Evolutionary conservation across 53 echinoderm and acorn worm species (phyloP).

Genomic region (Holothuria leucospilota): DNA sequence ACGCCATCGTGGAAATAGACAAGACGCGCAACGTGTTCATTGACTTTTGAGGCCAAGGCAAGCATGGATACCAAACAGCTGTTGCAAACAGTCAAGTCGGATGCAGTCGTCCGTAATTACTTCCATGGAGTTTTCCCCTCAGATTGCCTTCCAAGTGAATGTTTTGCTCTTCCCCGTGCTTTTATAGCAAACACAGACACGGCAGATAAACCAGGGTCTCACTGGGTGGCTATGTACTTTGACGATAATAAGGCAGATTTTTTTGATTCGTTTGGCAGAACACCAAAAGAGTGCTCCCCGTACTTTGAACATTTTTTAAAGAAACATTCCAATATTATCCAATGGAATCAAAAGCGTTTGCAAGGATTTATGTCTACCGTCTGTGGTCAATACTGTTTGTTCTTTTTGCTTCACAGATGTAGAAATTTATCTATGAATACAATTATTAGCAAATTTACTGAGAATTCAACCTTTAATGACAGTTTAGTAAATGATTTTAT

Average conservation of each 20-base stretch:
- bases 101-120: constrained; percentile 52
- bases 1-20: too few species aligned
- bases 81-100: constrained; percentile 2
- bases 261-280: constrained; percentile 71
- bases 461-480: too few species aligned
- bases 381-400: constrained; percentile 68
- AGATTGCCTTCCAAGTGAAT: constrained; percentile 56
- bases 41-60: too few species aligned
- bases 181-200: constrained; percentile 31
- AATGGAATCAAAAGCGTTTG: constrained; percentile 30
- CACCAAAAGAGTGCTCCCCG: constrained; percentile 7
- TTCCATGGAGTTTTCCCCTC: constrained; percentile 71
- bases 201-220: constrained; percentile 57
- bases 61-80: not conserved
- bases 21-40: too few species aligned
- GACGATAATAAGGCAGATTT: constrained; percentile 56
- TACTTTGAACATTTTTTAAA: not conserved
- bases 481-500: too few species aligned
- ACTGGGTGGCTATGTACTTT: too few species aligned
- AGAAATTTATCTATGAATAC: too few species aligned
- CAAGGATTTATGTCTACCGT: constrained; percentile 58
- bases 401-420: too few species aligned
- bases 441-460: not conserved
- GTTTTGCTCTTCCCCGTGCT: constrained; percentile 35
- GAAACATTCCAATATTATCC: not conserved